Evolutionary conservation across 2,888 invertebrate species (phyloP).

Genomic region (Tricholauxania praeusta): DNA sequence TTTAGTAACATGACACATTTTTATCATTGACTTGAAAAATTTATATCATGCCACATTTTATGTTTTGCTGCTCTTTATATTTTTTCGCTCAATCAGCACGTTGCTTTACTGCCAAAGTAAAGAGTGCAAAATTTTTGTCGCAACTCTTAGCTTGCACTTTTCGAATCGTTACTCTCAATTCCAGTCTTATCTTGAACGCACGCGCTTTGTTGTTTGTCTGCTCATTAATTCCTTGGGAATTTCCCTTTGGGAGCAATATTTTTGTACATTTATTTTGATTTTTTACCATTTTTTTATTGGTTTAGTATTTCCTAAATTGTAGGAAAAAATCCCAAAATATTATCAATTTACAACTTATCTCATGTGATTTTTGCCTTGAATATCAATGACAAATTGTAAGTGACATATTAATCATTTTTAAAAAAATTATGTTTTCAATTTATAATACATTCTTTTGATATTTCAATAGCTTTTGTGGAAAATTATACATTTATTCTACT

Average conservation of each 20-base stretch:
- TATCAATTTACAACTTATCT: no score
- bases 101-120: not conserved
- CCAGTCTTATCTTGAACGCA: conserved; percentile 16
- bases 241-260: not conserved
- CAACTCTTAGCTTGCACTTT: not conserved
- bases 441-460: no score
- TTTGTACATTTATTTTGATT: not conserved
- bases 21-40: not conserved
- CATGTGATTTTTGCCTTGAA: no score
- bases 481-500: no score
- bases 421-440: no score
- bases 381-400: no score
- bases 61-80: not conserved
- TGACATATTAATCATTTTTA: no score
- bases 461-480: no score
- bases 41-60: not conserved
- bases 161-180: not conserved
- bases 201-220: not conserved
- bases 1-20: no score
- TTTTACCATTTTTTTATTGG: not conserved
- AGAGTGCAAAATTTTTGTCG: not conserved
- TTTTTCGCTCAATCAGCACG: not conserved
- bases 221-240: not conserved
- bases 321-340: no score
- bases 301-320: not conserved